These are phyloP conservation scores for Apocheima hispidaria DNA, from an alignment of 2,888 invertebrate genomes.

Conservation along the genomic window DNA sequence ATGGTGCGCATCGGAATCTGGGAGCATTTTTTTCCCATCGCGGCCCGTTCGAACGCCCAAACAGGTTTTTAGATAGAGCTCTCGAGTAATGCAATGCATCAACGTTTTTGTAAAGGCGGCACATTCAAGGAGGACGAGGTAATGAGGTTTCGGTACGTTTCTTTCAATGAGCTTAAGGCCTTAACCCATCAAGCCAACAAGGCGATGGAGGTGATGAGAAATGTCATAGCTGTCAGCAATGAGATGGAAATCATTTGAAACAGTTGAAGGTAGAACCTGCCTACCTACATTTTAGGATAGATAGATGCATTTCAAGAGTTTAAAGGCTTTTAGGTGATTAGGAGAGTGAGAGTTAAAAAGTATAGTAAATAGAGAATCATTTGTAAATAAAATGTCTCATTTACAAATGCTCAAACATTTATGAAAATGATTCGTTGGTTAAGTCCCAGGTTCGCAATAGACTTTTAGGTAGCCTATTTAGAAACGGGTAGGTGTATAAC, in stretches of 20 bases:
- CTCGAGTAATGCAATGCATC: slow-evolving; percentile 84
- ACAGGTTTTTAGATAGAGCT: slow-evolving; percentile 85
- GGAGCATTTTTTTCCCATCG: slow-evolving; percentile 79
- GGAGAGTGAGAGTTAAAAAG: no score
- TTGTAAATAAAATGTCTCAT: no score
- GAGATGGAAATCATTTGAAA: slow-evolving; percentile 4
- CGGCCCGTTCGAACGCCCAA: slow-evolving; percentile 77
- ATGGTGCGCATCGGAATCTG: slow-evolving; percentile 84
- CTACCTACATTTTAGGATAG: background rate
- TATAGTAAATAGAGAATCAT: no score
- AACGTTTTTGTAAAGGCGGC: slow-evolving; percentile 83
- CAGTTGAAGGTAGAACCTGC: background rate
- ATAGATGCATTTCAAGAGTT: no score
- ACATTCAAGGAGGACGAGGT: slow-evolving; percentile 75
- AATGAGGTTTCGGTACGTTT: slow-evolving; percentile 76
- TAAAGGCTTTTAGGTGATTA: no score
- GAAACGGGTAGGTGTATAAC: no score
- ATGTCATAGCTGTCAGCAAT: slow-evolving; percentile 22
- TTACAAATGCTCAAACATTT: no score
- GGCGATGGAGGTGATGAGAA: slow-evolving; percentile 12
- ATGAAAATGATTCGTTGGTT: no score
- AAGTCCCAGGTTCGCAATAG: no score
- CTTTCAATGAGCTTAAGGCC: slow-evolving; percentile 65
- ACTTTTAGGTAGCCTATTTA: no score
- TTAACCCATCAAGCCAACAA: slow-evolving; percentile 18